Conservation (phyloP, 2,113 vertebrate species). For the Martes martes region DNA sequence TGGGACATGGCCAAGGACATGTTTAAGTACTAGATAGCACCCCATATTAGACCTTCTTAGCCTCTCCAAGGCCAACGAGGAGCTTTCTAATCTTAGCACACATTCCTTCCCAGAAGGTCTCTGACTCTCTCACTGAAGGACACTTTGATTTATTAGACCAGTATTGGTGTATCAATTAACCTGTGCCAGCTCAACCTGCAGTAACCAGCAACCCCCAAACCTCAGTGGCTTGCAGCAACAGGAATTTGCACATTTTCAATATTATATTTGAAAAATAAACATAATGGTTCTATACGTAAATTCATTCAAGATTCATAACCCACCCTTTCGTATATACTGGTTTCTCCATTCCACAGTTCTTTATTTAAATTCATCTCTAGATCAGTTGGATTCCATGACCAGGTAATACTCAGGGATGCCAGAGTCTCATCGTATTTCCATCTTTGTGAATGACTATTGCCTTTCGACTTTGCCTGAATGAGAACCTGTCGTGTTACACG, state of each 20-base stretch:
- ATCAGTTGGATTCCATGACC: background rate
- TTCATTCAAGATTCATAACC: background rate
- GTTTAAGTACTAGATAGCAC: background rate
- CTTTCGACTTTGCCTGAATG: background rate
- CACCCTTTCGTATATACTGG: background rate
- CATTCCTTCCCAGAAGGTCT: background rate
- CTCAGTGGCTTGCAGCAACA: background rate
- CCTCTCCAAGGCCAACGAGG: background rate
- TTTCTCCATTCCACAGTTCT: constrained; percentile 24
- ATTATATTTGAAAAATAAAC: background rate
- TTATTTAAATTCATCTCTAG: constrained; percentile 44
- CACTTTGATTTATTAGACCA: background rate
- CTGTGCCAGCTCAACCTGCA: background rate
- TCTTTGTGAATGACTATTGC: background rate
- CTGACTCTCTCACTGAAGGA: background rate
- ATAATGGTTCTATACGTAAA: background rate
- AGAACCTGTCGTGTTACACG: background rate
- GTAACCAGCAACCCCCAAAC: background rate
- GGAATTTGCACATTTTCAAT: background rate
- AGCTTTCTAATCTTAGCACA: background rate
- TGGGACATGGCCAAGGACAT: background rate
- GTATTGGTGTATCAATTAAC: background rate
- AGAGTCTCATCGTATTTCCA: background rate
- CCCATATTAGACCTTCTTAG: background rate
- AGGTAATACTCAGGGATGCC: background rate